These are phyloP conservation scores for Brachionus sp. DNA, from an alignment of 1,140 invertebrate genomes.

Conservation along the genomic window DNA sequence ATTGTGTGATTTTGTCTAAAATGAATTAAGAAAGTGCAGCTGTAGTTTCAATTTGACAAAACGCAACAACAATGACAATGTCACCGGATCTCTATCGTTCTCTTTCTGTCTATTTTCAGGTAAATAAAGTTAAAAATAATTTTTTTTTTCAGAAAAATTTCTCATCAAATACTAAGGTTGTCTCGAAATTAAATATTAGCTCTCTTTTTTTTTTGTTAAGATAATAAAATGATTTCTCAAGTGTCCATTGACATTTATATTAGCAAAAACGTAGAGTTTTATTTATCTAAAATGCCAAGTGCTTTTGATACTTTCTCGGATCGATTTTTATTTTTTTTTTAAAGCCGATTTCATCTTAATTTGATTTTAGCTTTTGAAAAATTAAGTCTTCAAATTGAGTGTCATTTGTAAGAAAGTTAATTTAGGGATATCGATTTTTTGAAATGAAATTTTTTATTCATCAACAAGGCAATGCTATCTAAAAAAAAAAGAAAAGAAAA, in stretches of 20 bases:
- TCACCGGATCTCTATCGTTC: constrained; percentile 18
- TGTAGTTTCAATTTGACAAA: constrained; percentile 37
- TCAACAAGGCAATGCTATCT: too few species aligned
- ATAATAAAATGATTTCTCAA: neutral
- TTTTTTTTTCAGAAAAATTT: neutral
- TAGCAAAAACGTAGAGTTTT: neutral
- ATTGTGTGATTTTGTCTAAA: neutral
- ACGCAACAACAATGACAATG: constrained; percentile 29
- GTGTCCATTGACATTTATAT: neutral
- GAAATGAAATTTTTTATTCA: too few species aligned
- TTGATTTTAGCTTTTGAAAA: too few species aligned
- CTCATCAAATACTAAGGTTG: neutral
- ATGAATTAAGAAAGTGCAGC: neutral
- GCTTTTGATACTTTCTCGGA: too few species aligned
- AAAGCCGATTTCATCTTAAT: too few species aligned
- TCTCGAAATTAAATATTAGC: neutral
- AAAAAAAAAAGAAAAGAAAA: too few species aligned
- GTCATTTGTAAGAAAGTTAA: too few species aligned
- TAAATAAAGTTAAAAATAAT: neutral
- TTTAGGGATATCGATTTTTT: too few species aligned
- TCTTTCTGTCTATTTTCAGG: constrained; percentile 21
- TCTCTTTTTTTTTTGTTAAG: neutral
- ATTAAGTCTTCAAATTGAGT: too few species aligned
- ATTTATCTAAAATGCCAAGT: too few species aligned
- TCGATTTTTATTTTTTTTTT: too few species aligned